Evolutionary conservation across 2,888 invertebrate genomes (phyloP), one percentile per base, ranked within the genome.

Genomic region (Macrosoma leucophasiata): DNA sequence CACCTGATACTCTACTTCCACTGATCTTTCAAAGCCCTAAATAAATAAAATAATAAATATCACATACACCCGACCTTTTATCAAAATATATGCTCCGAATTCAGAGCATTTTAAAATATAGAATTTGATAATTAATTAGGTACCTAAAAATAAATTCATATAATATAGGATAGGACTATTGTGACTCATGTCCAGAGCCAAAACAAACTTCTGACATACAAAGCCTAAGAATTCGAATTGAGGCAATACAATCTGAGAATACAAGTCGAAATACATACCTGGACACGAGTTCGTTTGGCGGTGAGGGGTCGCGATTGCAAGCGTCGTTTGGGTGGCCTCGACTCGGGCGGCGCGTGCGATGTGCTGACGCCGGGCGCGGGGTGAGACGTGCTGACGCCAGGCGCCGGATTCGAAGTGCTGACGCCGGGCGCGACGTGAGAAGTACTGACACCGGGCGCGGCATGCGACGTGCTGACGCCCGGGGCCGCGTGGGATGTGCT

Each of bases 1-100:
- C 36, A 94, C 93, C 78, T 94, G 91, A 62, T 91, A 91, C 58
- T 93, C 92, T n/a, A 91, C 91, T 58, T 90, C 89, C 25, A 88
- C 88, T 2, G 88, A 89, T 43, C 89, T 85, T 36, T 87, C 87
- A 48, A 90, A 87, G 29, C 87, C 87, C 75, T 84, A 43, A 28
- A 42, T 35, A 30, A 41, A 33, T 31, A 29, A 39, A 42, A 33
- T n/a, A n/a, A n/a, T n/a, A n/a, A n/a, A n/a, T n/a, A n/a, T n/a
- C n/a, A n/a, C n/a, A n/a, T n/a, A n/a, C n/a, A n/a, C n/a, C n/a
- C n/a, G n/a, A n/a, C n/a, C n/a, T n/a, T n/a, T n/a, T n/a, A n/a
- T n/a, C n/a, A n/a, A n/a, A n/a, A n/a, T n/a, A n/a, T n/a, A n/a
- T n/a, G n/a, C n/a, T n/a, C n/a, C n/a, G n/a, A n/a, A n/a, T n/a